Evolutionary conservation across 2,113 vertebrate genomes (phyloP), one percentile per base, ranked within the genome.

Genomic region (Muntiacus reevesi): DNA sequence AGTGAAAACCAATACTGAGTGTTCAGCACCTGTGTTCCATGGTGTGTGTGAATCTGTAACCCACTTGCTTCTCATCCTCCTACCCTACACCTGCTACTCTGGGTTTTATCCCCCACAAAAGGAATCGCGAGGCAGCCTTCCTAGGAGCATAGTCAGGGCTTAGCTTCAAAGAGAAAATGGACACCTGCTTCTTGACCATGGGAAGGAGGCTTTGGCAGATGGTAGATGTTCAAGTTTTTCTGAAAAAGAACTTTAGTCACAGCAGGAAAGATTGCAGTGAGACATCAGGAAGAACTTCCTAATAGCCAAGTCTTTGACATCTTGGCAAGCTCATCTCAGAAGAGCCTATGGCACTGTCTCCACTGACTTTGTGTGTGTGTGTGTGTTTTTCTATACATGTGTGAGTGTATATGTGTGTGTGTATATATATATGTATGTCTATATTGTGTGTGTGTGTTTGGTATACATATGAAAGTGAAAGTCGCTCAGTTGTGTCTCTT

Each of bases 1-100:
- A 40, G 3, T 0, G 9, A 45, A 45, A 47, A 27, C 2, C 13
- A 25, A 1, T 0, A 2, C 28, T 7, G 19, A 16, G 4, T 3
- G 3, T 23, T 62, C 5, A 9, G 59, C 57, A 55, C 45, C 40
- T 40, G 28, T 6, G 0, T 64, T 10, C 60, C 17, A 13, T 25
- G 8, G 33, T 30, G 21, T 23, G n/a, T 36, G 40, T 15, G 64
- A 21, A 17, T 23, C 27, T 62, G 6, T n/a, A 40, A 30, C 43
- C 62, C 19, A 16, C 30, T 62, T 43, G 30, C 27, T 6, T n/a
- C 43, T 27, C 47, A 25, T 17, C 57, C 33, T 28, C 45, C n/a
- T 25, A 7, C 5, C 28, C 23, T 5, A 0, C 1, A 1, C 43
- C 27, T 83, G 13, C 30, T 45, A 60, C 30, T 14, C 23, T 43